A percentile compares a stretch with the other conserved stretches of the same genome.
These are phyloP conservation scores for Apocheima hispidaria DNA, from an alignment of 2,888 invertebrate genomes.

Conservation along the genomic window DNA sequence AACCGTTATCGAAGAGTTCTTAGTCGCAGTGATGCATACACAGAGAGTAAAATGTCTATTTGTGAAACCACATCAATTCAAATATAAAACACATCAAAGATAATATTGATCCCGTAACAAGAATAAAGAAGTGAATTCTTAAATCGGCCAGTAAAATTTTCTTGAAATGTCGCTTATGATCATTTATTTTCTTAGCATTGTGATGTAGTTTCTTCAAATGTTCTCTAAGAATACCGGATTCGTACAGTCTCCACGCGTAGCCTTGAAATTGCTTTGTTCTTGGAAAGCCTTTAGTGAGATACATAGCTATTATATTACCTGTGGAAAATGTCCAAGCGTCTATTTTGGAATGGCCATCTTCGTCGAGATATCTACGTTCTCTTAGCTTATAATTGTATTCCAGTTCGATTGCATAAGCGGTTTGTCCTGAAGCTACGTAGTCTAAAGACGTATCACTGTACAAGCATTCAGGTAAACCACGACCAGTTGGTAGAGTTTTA, in stretches of 20 bases:
- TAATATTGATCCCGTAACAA: conserved; percentile 53
- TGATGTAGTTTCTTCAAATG: conserved; percentile 50
- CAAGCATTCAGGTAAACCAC: conserved; percentile 50
- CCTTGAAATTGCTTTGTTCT: conserved; percentile 54
- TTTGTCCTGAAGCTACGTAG: conserved; percentile 51
- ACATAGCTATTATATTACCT: conserved; percentile 53
- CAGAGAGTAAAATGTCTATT: background rate
- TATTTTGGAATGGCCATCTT: conserved; percentile 53
- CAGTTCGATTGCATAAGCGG: conserved; percentile 58
- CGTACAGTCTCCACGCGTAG: conserved; percentile 55
- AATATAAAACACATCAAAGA: conserved; percentile 57
- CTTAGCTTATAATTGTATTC: conserved; percentile 56
- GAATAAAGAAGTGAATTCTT: conserved; percentile 55
- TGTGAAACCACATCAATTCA: conserved; percentile 50
- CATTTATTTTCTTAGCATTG: conserved; percentile 29
- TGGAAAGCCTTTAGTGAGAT: conserved; percentile 60
- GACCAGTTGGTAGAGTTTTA: conserved; percentile 53
- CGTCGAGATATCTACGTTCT: conserved; percentile 53
- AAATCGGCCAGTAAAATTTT: conserved; percentile 52
- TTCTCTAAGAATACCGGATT: conserved; percentile 59
- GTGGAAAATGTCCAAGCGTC: conserved; percentile 55
- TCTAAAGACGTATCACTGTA: conserved; percentile 50
- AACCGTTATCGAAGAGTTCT: background rate
- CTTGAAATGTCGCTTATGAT: conserved; percentile 41
- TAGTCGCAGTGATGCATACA: background rate